Base-by-base conservation (phyloP, 2,888 invertebrate species). In the Ferrisia virgata region DNA sequence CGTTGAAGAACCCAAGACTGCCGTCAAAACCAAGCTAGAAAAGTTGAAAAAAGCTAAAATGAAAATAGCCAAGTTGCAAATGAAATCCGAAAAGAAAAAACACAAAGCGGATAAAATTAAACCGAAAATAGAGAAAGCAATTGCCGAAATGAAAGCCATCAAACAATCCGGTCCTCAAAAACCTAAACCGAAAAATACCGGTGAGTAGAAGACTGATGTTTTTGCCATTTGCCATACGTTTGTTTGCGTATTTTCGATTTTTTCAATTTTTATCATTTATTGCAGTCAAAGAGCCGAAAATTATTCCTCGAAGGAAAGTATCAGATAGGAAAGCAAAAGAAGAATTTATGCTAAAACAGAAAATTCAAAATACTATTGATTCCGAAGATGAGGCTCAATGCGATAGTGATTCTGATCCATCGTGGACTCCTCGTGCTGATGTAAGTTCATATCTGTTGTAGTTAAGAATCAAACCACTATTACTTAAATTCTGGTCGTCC, bases 381-480 rank as follows among this genome's bases (percentile, higher is more conserved):
- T 81, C 81, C 13, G 85, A 85, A 43, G 82, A 85, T 11, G 85
- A 82, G 1, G 28, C n/a, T 39, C 79, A 39, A 33, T 9, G 39
- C 13, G 72, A 64, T 40, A 82, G 82, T n/a, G 85, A 85, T 82
- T 85, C 82, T 13, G 85, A 85, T 82, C 85, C 85, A n/a, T 53
- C 58, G 18, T 53, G 72, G 72, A 76, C 72, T 28, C 83, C 83
- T 83, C 72, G 47, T 40, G 76, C 39, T 28, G 82, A 76, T 22
- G 83, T 83, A 25, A 69, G 83, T 25, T 25, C 15, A n/a, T 36
- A 6, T 2, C 2, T 76, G 22, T 6, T 9, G n/a, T n/a, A 36
- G n/a, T 36, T 76, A 31, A 8, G 1, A 9, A 3, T 31, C 4
- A 18, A 4, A 3, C 1, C 18, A 1, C 28, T 8, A 15, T 6